Evolutionary conservation across 2,888 invertebrate species (phyloP).

Genomic region (Cheilosia impressa): DNA sequence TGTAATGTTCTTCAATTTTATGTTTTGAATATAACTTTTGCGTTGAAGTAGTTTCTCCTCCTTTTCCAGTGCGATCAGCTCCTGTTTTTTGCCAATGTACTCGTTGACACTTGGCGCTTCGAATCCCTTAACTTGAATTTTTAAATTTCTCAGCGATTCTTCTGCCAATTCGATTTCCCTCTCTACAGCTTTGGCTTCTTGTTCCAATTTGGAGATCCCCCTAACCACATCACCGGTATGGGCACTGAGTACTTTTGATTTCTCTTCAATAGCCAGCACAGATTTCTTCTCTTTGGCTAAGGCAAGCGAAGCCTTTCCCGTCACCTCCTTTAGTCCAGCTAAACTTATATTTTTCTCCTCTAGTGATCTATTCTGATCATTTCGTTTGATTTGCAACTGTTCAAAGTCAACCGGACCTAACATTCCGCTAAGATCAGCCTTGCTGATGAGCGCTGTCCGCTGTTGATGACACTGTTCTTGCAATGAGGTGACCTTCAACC

Average conservation of each 20-base stretch:
- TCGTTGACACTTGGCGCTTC: slow-evolving; percentile 85
- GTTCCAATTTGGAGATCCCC: slow-evolving; percentile 83
- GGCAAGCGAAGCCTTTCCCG: slow-evolving; percentile 84
- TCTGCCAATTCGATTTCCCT: slow-evolving; percentile 82
- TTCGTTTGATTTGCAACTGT: slow-evolving; percentile 85
- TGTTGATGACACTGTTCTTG: slow-evolving; percentile 83
- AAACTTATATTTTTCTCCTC: slow-evolving; percentile 85
- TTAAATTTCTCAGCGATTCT: slow-evolving; percentile 80
- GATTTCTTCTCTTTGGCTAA: slow-evolving; percentile 84
- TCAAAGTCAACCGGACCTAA: slow-evolving; percentile 86
- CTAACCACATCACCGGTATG: slow-evolving; percentile 82
- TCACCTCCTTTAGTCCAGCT: slow-evolving; percentile 85
- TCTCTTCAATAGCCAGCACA: slow-evolving; percentile 81
- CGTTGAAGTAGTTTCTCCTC: slow-evolving; percentile 81
- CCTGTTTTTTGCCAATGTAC: slow-evolving; percentile 84
- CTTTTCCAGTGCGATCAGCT: slow-evolving; percentile 82
- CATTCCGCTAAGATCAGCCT: slow-evolving; percentile 85
- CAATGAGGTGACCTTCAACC: slow-evolving; percentile 84
- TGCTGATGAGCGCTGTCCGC: slow-evolving; percentile 80
- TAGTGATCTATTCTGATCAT: slow-evolving; percentile 83
- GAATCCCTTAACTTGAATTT: slow-evolving; percentile 81
- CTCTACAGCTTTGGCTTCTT: slow-evolving; percentile 80
- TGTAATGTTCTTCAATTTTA: slow-evolving; percentile 80
- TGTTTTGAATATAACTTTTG: slow-evolving; percentile 81
- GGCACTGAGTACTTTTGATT: slow-evolving; percentile 82